A percentile compares a stretch with the other conserved stretches of the same genome.
These are phyloP conservation scores for Ceryle rudis DNA, from an alignment of 2,797 vertebrate genomes.

Conservation along the genomic window DNA sequence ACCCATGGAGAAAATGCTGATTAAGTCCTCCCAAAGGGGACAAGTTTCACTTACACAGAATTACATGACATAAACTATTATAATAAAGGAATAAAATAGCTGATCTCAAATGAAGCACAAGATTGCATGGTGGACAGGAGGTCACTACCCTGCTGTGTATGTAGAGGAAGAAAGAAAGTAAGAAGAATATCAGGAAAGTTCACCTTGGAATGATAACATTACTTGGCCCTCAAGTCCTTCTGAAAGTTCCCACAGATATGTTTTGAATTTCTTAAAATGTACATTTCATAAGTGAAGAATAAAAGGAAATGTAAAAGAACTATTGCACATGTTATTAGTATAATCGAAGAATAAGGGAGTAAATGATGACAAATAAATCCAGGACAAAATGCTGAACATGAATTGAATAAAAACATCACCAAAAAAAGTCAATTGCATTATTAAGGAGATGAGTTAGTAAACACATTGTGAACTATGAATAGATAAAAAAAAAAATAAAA, in stretches of 20 bases:
- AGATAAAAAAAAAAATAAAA: not conserved
- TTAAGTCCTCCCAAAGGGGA: not conserved
- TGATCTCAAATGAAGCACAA: not conserved
- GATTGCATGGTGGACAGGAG: not conserved
- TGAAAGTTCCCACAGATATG: not conserved
- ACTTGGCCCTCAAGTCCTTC: not conserved
- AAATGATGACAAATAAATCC: not conserved
- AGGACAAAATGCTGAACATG: not conserved
- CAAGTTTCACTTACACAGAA: not conserved
- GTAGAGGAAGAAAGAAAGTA: not conserved
- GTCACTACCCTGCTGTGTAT: not conserved
- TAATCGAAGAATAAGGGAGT: not conserved
- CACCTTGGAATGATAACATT: not conserved
- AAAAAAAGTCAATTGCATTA: not conserved
- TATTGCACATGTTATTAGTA: not conserved
- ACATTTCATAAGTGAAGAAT: not conserved
- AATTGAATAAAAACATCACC: not conserved
- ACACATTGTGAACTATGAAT: not conserved
- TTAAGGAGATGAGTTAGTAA: not conserved
- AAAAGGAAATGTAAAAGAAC: not conserved
- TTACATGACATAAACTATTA: not conserved
- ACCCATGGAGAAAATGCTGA: not conserved
- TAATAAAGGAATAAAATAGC: not conserved
- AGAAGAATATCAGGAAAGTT: not conserved
- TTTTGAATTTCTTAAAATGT: not conserved